These are phyloP conservation scores for Melanostigma gelatinosum DNA, from an alignment of 2,113 vertebrate genomes.

Conservation along the genomic window DNA sequence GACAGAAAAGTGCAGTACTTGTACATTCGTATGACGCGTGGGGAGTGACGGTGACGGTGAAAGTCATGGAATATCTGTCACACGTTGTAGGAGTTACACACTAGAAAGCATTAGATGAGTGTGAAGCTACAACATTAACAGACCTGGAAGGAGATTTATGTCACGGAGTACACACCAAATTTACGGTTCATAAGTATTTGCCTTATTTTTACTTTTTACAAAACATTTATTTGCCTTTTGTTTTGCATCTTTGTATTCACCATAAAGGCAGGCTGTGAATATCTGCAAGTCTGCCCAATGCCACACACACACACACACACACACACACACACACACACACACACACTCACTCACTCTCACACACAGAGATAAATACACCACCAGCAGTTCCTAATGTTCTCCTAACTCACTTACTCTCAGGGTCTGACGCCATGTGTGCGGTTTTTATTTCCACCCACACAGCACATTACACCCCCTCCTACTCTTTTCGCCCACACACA, in stretches of 20 bases:
- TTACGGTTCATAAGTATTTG: neutral
- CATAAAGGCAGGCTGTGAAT: constrained; percentile 20
- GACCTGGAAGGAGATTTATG: neutral
- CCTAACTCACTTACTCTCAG: constrained; percentile 61
- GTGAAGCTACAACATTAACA: neutral
- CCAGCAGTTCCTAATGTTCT: constrained; percentile 52
- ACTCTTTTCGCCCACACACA: constrained; percentile 20
- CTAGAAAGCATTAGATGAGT: neutral
- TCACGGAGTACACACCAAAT: neutral
- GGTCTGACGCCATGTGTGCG: constrained; percentile 40
- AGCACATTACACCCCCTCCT: constrained; percentile 35
- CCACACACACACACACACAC: neutral
- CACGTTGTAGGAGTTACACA: neutral
- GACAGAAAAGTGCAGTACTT: neutral
- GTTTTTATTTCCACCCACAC: constrained; percentile 53
- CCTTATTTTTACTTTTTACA: neutral
- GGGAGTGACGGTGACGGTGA: no score
- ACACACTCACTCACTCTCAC: constrained; percentile 12
- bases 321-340: constrained; percentile 1
- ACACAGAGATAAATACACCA: constrained; percentile 12
- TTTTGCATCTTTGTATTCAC: neutral
- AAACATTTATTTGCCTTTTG: neutral
- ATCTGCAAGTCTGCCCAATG: neutral
- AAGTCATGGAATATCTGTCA: neutral
- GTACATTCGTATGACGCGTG: neutral